Evolutionary conservation across 2,113 vertebrate genomes (phyloP), one percentile per base, ranked within the genome.

Genomic region (Nannobrachium achirus): DNA sequence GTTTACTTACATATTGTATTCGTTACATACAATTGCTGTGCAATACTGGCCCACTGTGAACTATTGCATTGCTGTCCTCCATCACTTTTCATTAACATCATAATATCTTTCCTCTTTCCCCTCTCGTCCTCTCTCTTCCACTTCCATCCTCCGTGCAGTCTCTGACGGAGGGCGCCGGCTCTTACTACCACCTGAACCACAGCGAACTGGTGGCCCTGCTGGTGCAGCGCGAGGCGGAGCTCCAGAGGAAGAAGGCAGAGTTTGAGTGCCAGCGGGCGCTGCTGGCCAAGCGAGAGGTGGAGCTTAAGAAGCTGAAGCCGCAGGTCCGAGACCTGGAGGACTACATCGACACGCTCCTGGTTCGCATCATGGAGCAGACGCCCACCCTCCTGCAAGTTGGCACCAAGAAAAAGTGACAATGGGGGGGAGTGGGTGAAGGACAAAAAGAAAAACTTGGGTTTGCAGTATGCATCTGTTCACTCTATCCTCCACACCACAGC

Each of bases 331-430:
- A 98, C 59, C 93, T 99, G 80, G 97, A 99, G 91, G 94, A 96
- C 83, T 99, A 99, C 92, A 99, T 99, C 0, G 98, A 99, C 93
- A 94, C 93, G 62, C 92, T 99, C 84, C 93, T 99, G 80, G 96
- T 99, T 71, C 95, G 95, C 81, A 98, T 99, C 91, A 99, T 99
- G 95, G 97, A 98, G 74, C 94, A 96, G 71, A 98, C 95, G 0
- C 98, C 98, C 14, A 95, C 94, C 0, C 92, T 99, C 69, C 93
- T 99, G 79, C 98, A 99, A 89, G 95, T 98, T 67, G 92, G 95
- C 0, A 87, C 95, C 49, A 94, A 77, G 3, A 71, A 90, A 20
- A 91, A 84, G 81, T 93, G 90, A 93, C 73, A 3, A 20, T 15
- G 1, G n/a, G 11, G 16, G 6, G 76, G 66, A 8, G 73, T 19